Evolutionary conservation across 2,888 invertebrate species (phyloP).

Genomic region (Callyntrura sp.): DNA sequence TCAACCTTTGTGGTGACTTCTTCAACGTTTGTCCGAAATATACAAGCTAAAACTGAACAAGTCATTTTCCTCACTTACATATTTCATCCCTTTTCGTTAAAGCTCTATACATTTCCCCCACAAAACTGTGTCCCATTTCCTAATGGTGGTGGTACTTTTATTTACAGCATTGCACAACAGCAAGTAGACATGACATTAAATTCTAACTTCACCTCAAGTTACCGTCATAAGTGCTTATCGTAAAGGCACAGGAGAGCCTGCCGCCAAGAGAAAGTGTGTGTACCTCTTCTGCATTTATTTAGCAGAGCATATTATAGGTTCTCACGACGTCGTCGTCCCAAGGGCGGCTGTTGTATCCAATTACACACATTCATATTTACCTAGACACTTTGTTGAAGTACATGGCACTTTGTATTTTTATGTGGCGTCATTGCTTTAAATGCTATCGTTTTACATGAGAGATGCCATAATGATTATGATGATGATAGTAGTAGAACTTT

Average conservation of each 20-base stretch:
- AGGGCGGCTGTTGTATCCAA: background rate
- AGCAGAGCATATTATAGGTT: background rate
- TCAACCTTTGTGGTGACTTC: too few species aligned
- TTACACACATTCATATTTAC: background rate
- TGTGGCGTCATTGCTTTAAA: constrained; percentile 11
- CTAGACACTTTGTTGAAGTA: background rate
- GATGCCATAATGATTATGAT: background rate
- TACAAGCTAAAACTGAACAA: background rate
- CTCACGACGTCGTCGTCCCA: background rate
- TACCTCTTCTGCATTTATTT: background rate
- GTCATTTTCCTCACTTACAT: background rate
- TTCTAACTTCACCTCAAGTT: constrained; percentile 18
- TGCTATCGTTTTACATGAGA: constrained; percentile 10
- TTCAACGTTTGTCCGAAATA: background rate
- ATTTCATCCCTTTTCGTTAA: background rate
- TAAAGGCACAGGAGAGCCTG: background rate
- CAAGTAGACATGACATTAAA: background rate
- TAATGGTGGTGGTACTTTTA: background rate
- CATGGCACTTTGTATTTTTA: background rate
- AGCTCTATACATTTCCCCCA: background rate
- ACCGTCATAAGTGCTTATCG: constrained; percentile 15
- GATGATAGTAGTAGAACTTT: background rate
- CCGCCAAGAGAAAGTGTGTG: background rate
- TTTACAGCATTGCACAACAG: background rate
- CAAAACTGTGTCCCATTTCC: constrained; percentile 16